A percentile compares a stretch with the other conserved stretches of the same genome.
These are phyloP conservation scores for Ophonus ardosiacus DNA, from an alignment of 2,888 invertebrate species.

Conservation along the genomic window DNA sequence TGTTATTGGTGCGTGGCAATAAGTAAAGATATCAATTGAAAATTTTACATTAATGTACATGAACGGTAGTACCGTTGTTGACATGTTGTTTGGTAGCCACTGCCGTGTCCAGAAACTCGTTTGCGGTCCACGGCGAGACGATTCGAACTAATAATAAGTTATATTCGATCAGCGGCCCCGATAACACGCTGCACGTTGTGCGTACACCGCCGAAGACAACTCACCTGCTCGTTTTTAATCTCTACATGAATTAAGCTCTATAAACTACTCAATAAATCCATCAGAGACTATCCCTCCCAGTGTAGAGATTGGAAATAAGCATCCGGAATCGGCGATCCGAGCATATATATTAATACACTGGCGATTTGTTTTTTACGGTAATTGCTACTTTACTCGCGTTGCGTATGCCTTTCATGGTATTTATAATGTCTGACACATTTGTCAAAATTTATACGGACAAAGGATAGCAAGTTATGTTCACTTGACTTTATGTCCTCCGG, in stretches of 20 bases:
- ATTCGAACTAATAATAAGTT: constrained; percentile 64
- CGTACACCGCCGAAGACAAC: constrained; percentile 10
- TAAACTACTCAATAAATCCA: background rate
- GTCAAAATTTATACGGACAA: constrained; percentile 63
- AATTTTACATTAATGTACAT: background rate
- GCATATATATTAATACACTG: constrained; percentile 36
- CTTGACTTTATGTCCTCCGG: constrained; percentile 29
- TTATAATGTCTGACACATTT: constrained; percentile 63
- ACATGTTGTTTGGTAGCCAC: constrained; percentile 41
- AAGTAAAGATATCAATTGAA: background rate
- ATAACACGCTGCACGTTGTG: constrained; percentile 60
- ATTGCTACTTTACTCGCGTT: constrained; percentile 63
- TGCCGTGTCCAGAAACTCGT: constrained; percentile 60
- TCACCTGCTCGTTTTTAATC: background rate
- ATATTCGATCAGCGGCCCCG: constrained; percentile 62
- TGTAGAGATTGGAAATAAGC: constrained; percentile 3
- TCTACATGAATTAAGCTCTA: background rate
- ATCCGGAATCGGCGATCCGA: background rate
- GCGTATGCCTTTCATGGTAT: constrained; percentile 56
- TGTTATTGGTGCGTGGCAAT: background rate
- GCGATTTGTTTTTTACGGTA: constrained; percentile 64
- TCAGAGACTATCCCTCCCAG: background rate
- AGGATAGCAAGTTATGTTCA: constrained; percentile 33
- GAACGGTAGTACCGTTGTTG: background rate
- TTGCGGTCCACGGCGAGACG: constrained; percentile 63